Conservation (phyloP, 2,888 invertebrate species). For the Calliscelio sp. region DNA sequence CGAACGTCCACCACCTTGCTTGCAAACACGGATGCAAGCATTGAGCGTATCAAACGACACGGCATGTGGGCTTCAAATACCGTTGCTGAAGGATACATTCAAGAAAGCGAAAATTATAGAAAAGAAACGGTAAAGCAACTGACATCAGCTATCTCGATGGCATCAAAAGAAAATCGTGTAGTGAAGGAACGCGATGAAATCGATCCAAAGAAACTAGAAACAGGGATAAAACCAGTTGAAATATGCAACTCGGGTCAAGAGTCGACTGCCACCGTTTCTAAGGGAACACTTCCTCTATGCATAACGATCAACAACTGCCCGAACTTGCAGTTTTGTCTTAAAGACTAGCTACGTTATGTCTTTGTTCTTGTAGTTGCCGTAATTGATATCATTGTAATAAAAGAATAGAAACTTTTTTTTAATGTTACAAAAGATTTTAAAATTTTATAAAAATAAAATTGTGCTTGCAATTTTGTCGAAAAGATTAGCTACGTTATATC, state of each 20-base stretch:
- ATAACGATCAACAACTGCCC: not conserved
- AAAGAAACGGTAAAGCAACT: not conserved
- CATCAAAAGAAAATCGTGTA: slow-evolving; percentile 5
- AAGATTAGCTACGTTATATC: too few relatives aligned
- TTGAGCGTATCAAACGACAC: slow-evolving; percentile 10
- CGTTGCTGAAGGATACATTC: not conserved
- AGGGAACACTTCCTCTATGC: not conserved
- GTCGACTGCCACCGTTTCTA: not conserved
- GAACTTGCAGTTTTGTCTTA: not conserved
- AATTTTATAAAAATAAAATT: too few relatives aligned
- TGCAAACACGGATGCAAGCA: slow-evolving; percentile 1
- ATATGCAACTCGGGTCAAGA: not conserved
- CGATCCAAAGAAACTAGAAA: not conserved
- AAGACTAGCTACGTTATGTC: too few relatives aligned
- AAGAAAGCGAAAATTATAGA: not conserved
- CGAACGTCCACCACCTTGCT: slow-evolving; percentile 1
- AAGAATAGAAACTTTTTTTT: too few relatives aligned
- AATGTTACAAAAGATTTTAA: too few relatives aligned
- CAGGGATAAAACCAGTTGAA: not conserved
- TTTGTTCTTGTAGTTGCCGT: too few relatives aligned
- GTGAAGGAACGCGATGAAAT: too few relatives aligned
- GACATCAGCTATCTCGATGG: not conserved
- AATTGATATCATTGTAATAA: too few relatives aligned
- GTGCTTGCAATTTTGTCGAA: too few relatives aligned
- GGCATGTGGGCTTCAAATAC: not conserved